phyloP scores from a whole-genome alignment of 2,888 invertebrate species.

The Andrena bucephala region DNA sequence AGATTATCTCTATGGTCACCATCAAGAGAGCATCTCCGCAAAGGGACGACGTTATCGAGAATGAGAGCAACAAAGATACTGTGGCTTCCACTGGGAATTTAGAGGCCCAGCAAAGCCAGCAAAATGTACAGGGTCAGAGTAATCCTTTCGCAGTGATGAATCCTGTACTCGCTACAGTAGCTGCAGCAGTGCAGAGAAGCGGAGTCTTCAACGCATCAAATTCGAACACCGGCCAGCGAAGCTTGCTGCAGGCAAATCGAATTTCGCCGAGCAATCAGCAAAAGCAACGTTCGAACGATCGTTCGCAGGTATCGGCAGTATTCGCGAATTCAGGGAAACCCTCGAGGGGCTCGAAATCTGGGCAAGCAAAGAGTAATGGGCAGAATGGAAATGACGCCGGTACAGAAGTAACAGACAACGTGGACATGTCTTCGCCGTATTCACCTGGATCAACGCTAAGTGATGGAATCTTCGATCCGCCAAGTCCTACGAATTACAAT shows the following conservation, averaged over 20 bases:
- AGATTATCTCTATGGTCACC: conserved; percentile 84
- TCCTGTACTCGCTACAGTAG: conserved; percentile 83
- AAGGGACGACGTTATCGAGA: conserved; percentile 71
- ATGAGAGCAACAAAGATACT: conserved; percentile 65
- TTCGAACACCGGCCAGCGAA: conserved; percentile 77
- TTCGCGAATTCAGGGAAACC: conserved; percentile 80
- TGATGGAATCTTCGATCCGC: conserved; percentile 94
- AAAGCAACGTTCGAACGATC: conserved; percentile 76
- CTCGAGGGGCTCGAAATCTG: conserved; percentile 70
- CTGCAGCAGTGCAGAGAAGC: conserved; percentile 83
- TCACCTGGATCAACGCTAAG: conserved; percentile 96
- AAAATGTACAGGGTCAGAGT: conserved; percentile 70
- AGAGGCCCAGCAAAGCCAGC: conserved; percentile 74
- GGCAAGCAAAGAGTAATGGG: conserved; percentile 78
- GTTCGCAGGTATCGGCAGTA: conserved; percentile 80
- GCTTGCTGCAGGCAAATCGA: conserved; percentile 78
- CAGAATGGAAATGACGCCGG: conserved; percentile 84
- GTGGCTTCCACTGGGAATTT: conserved; percentile 64
- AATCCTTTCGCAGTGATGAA: conserved; percentile 80
- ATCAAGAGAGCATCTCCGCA: conserved; percentile 81
- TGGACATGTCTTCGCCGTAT: conserved; percentile 93
- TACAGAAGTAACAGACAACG: conserved; percentile 86
- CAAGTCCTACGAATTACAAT: conserved; percentile 84
- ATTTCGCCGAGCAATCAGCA: conserved; percentile 80
- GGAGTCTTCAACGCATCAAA: conserved; percentile 77